Evolutionary conservation across 2,888 invertebrate genomes (phyloP).

Genomic region (Serripes groenlandicus): DNA sequence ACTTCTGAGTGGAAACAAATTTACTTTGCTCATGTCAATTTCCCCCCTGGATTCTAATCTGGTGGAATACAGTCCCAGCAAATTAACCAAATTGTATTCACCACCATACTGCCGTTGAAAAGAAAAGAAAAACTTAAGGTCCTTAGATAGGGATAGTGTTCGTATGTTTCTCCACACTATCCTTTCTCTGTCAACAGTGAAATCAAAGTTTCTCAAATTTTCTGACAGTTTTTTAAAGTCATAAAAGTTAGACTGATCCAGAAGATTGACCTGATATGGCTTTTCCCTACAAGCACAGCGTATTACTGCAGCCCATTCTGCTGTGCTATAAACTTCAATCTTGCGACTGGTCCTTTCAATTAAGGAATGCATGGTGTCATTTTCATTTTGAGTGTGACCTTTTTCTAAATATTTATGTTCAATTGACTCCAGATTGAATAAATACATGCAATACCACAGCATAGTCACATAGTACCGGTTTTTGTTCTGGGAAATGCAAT

Average conservation of each 20-base stretch:
- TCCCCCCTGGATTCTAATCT: too few relatives aligned
- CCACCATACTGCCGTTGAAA: too few relatives aligned
- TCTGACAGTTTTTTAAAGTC: background rate
- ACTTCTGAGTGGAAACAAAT: too few relatives aligned
- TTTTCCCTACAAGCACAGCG: background rate
- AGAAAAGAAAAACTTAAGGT: too few relatives aligned
- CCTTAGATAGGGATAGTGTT: too few relatives aligned
- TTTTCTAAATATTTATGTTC: background rate
- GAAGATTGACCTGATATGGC: background rate
- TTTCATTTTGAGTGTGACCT: background rate
- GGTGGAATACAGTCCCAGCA: too few relatives aligned
- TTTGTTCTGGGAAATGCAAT: background rate
- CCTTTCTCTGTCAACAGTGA: conserved; percentile 1
- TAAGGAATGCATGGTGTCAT: background rate
- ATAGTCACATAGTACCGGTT: background rate
- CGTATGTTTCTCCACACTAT: too few relatives aligned
- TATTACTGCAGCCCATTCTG: background rate
- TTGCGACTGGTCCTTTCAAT: background rate
- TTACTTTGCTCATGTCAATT: too few relatives aligned
- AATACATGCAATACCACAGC: background rate
- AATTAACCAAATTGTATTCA: too few relatives aligned
- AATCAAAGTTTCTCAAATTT: background rate
- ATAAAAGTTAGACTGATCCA: background rate
- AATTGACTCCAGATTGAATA: background rate
- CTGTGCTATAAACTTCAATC: background rate